These are phyloP conservation scores for Rhinichthys klamathensis DNA, from an alignment of 2,113 vertebrate species.

Conservation along the genomic window DNA sequence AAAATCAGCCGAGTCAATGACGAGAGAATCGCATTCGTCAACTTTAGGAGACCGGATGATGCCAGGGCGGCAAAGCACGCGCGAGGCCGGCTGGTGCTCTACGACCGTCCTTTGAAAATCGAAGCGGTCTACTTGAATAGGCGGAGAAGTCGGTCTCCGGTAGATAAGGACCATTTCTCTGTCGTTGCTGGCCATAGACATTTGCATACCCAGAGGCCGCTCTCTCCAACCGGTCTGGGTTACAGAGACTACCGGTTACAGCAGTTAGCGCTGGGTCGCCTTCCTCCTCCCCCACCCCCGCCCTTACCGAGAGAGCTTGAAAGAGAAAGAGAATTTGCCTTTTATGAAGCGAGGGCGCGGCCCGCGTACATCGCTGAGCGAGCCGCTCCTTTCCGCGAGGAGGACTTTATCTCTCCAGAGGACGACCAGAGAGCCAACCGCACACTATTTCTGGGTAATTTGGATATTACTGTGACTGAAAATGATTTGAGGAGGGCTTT, in stretches of 20 bases:
- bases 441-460: constrained; percentile 94
- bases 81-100: constrained; percentile 88
- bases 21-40: constrained; percentile 93
- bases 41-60: constrained; percentile 92
- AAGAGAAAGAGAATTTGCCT: constrained; percentile 85
- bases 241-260: constrained; percentile 94
- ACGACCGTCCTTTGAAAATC: constrained; percentile 92
- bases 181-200: constrained; percentile 78
- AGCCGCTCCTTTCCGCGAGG: constrained; percentile 84
- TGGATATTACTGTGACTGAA: constrained; percentile 93
- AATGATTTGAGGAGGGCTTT: constrained; percentile 90
- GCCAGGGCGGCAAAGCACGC: constrained; percentile 93
- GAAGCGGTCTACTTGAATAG: constrained; percentile 89
- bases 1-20: constrained; percentile 92
- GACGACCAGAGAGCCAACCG: constrained; percentile 95
- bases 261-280: constrained; percentile 89
- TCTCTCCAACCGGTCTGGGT: constrained; percentile 88
- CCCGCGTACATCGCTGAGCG: constrained; percentile 87
- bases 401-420: constrained; percentile 95
- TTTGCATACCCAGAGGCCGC: constrained; percentile 81
- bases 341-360: constrained; percentile 88
- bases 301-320: constrained; percentile 90
- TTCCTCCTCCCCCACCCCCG: constrained; percentile 89
- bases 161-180: constrained; percentile 85
- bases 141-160: constrained; percentile 87